Percentiles rank a stretch among this genome's conserved stretches.
Evolutionary conservation across 2,888 invertebrate genomes (phyloP).

Genomic region (Lapara coniferarum): DNA sequence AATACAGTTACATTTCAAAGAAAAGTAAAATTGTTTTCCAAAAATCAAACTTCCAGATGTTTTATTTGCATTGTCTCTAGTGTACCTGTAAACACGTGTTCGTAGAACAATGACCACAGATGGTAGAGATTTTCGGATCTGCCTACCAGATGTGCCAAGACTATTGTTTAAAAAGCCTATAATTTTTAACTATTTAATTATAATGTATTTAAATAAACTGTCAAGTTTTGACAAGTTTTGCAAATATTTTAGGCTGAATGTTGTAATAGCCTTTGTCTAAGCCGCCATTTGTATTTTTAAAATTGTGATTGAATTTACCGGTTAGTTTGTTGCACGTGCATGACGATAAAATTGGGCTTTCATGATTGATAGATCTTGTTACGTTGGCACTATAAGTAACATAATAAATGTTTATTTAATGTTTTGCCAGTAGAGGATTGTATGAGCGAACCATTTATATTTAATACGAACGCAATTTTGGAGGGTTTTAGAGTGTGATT

Average conservation of each 20-base stretch:
- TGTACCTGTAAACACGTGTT: slow-evolving; percentile 20
- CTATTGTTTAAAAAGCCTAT: slow-evolving; percentile 10
- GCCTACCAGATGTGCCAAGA: slow-evolving; percentile 5
- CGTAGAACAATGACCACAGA: slow-evolving; percentile 8
- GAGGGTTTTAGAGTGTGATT: too few species aligned
- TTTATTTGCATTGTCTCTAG: background rate
- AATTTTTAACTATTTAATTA: slow-evolving; percentile 7
- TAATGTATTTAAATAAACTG: background rate
- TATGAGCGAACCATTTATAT: too few species aligned
- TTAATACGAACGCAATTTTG: too few species aligned
- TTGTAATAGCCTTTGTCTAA: slow-evolving; percentile 3
- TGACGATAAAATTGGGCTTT: slow-evolving; percentile 1
- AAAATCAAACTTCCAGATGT: slow-evolving; percentile 13
- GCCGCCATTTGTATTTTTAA: background rate
- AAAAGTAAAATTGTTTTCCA: slow-evolving; percentile 10
- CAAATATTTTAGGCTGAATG: slow-evolving; percentile 15
- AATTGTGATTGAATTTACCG: background rate
- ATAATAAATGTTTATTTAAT: slow-evolving; percentile 6
- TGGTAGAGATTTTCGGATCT: slow-evolving; percentile 22
- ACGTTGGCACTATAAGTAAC: slow-evolving; percentile 1
- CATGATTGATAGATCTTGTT: slow-evolving; percentile 21
- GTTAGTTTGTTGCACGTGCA: slow-evolving; percentile 18
- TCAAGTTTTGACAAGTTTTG: background rate
- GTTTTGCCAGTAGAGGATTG: background rate
- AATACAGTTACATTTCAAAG: slow-evolving; percentile 16